These are phyloP conservation scores for Sebastes kiyomatsui DNA, from an alignment of 2,797 vertebrate genomes.

Conservation along the genomic window DNA sequence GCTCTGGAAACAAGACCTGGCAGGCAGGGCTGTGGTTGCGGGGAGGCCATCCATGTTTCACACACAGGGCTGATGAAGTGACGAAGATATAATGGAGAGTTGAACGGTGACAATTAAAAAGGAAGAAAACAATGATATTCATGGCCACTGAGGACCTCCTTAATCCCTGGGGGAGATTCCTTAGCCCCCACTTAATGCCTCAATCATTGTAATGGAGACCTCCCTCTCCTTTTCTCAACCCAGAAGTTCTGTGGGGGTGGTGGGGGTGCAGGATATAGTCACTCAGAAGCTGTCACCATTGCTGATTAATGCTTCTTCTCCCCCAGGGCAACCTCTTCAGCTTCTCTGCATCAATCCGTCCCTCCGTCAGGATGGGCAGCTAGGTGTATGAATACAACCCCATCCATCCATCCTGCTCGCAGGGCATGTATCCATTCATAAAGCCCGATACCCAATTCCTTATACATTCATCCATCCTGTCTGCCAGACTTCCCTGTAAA, in stretches of 20 bases:
- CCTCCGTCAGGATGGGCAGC: neutral
- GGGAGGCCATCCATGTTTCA: neutral
- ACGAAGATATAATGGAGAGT: slow-evolving; percentile 3
- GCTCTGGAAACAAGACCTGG: neutral
- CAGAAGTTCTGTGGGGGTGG: slow-evolving; percentile 3
- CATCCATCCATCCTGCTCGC: neutral
- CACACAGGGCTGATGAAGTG: slow-evolving; percentile 19
- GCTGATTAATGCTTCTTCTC: slow-evolving; percentile 58
- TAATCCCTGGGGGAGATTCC: slow-evolving; percentile 7
- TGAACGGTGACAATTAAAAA: neutral
- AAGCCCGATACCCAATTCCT: neutral
- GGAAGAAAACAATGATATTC: slow-evolving; percentile 8
- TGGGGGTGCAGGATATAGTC: slow-evolving; percentile 43
- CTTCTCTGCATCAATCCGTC: slow-evolving; percentile 16
- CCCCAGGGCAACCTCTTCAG: slow-evolving; percentile 28
- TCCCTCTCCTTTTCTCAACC: neutral
- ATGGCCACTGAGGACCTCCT: neutral
- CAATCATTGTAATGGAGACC: slow-evolving; percentile 2
- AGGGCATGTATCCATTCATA: neutral
- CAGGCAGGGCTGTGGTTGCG: neutral
- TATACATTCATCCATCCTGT: neutral
- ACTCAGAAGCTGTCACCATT: slow-evolving; percentile 58
- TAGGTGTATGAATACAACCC: neutral
- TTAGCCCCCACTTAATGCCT: neutral
- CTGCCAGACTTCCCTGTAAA: neutral